A percentile compares a stretch with the other conserved stretches of the same genome.
Evolutionary conservation across 37 sponge, comb jelly and placozoan genomes (phyloP).

Genomic region (Crambe crambe): DNA sequence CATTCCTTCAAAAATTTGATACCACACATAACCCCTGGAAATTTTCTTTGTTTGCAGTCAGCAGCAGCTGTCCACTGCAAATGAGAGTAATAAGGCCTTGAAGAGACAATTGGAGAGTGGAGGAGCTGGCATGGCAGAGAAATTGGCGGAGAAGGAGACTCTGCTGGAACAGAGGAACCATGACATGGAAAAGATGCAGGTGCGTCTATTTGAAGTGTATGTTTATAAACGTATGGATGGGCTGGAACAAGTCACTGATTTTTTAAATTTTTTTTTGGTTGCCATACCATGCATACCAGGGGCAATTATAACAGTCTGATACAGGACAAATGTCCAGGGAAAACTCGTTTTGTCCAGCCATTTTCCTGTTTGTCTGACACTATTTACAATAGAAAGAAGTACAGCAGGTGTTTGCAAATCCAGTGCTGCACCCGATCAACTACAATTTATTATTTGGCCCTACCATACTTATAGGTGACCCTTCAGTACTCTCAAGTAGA

Average conservation of each 20-base stretch:
- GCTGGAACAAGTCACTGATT: neutral
- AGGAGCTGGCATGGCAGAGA: neutral
- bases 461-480: neutral
- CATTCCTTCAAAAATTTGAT: no score
- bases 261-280: conserved; percentile 13
- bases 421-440: neutral
- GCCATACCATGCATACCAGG: no score
- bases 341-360: no score
- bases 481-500: neutral
- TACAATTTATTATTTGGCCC: neutral
- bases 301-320: no score
- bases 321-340: no score
- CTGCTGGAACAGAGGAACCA: neutral
- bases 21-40: no score
- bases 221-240: neutral
- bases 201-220: conserved; percentile 24
- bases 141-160: conserved; percentile 18
- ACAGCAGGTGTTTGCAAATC: neutral
- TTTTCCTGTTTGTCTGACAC: neutral
- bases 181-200: conserved; percentile 1
- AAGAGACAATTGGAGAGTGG: conserved; percentile 5
- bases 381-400: neutral
- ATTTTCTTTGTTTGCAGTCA: no score
- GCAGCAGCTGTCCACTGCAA: conserved; percentile 3
- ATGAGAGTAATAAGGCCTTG: conserved; percentile 2